Evolutionary conservation across 2,888 invertebrate species (phyloP).

Genomic region (Onthophagus sagittarius): DNA sequence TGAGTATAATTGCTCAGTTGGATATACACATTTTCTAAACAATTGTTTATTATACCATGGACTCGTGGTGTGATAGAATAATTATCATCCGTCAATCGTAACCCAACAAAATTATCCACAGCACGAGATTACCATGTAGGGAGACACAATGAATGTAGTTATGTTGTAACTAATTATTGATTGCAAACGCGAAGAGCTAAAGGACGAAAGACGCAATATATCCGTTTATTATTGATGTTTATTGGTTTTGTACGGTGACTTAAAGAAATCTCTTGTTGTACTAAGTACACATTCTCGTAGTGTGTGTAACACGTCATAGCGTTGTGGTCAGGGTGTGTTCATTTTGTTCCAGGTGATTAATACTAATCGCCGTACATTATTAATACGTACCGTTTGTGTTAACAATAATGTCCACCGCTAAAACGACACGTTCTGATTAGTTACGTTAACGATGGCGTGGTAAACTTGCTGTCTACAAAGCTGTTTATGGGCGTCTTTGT

Average conservation of each 20-base stretch:
- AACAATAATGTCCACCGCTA: constrained; percentile 9
- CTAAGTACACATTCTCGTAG: neutral
- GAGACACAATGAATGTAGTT: neutral
- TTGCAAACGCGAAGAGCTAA: neutral
- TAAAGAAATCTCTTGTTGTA: neutral
- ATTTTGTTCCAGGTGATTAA: constrained; percentile 1
- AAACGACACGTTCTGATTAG: constrained; percentile 5
- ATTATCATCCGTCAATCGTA: too few relatives aligned
- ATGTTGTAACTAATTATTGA: neutral
- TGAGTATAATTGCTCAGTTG: too few relatives aligned
- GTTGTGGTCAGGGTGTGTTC: neutral
- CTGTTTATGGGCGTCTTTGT: neutral
- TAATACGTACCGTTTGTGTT: constrained; percentile 2
- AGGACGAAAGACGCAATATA: neutral
- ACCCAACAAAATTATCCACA: neutral
- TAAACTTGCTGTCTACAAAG: neutral
- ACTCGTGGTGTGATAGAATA: too few relatives aligned
- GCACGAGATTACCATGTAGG: neutral
- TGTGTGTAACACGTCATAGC: neutral
- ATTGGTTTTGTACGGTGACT: neutral
- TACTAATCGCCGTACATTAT: constrained; percentile 5
- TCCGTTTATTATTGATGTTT: neutral
- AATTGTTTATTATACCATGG: too few relatives aligned
- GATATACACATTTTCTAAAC: too few relatives aligned
- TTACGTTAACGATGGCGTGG: neutral